phyloP scores from a whole-genome alignment of 2,113 vertebrate species.

The Panurus biarmicus region DNA sequence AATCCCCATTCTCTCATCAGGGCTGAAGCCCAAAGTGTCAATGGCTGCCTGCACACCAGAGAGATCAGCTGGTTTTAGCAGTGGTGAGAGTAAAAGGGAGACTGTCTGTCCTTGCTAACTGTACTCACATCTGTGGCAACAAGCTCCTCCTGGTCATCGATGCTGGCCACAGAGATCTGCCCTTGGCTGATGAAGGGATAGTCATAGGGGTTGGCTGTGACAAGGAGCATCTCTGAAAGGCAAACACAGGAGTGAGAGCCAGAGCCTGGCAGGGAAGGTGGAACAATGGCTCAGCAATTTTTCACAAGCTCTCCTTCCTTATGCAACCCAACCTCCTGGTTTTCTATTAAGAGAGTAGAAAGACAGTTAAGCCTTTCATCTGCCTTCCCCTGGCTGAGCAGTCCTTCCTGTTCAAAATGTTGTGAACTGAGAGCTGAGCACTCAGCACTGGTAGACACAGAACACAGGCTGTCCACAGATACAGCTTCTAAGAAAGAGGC shows the following conservation, averaged over 20 bases:
- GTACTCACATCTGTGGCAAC: conserved; percentile 72
- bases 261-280: not conserved
- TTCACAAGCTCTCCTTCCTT: not conserved
- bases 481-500: not conserved
- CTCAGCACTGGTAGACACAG: not conserved
- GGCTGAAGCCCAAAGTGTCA: conserved; percentile 70
- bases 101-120: not conserved
- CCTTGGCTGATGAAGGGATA: conserved; percentile 78
- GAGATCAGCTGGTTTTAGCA: not conserved
- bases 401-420: not conserved
- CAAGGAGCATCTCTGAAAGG: conserved; percentile 72
- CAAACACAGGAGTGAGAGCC: not conserved
- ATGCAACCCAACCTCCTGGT: not conserved
- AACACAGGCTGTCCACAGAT: not conserved
- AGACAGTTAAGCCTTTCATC: not conserved
- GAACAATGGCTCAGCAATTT: not conserved
- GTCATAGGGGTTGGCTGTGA: conserved; percentile 69
- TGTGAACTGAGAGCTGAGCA: not conserved
- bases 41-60: conserved; percentile 65
- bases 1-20: conserved; percentile 66
- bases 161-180: conserved; percentile 73
- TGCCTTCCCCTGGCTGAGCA: not conserved
- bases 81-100: not conserved
- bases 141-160: conserved; percentile 71
- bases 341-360: not conserved